A percentile compares a stretch with the other conserved stretches of the same genome.
These are phyloP conservation scores for Eupithecia inturbata DNA, from an alignment of 2,888 invertebrate genomes.

Conservation along the genomic window DNA sequence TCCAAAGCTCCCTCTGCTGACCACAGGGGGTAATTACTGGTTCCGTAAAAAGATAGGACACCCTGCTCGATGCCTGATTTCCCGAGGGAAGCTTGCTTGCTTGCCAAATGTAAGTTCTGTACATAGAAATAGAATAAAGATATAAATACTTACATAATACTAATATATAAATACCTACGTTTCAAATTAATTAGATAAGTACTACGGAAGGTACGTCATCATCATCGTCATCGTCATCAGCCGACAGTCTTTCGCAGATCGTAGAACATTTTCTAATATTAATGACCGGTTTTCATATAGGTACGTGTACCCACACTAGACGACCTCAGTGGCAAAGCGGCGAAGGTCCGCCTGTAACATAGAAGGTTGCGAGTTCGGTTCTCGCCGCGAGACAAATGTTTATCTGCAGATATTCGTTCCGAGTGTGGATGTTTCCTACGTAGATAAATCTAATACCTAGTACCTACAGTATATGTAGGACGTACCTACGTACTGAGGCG, in stretches of 20 bases:
- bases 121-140: neutral
- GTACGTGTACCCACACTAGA: too few species aligned
- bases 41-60: constrained; percentile 39
- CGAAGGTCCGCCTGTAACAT: too few species aligned
- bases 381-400: too few species aligned
- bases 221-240: neutral
- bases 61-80: constrained; percentile 43
- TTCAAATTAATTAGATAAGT: neutral
- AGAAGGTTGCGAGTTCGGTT: too few species aligned
- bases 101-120: constrained; percentile 27
- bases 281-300: too few species aligned
- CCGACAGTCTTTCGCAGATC: neutral
- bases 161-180: too few species aligned
- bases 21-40: constrained; percentile 40
- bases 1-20: neutral
- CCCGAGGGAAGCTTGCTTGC: constrained; percentile 35
- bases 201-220: neutral
- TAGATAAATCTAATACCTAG: too few species aligned
- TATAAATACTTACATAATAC: neutral
- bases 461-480: too few species aligned
- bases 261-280: neutral
- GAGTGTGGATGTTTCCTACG: too few species aligned
- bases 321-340: too few species aligned
- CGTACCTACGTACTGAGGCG: too few species aligned
- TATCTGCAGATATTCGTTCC: too few species aligned